phyloP scores from a whole-genome alignment of 2,888 invertebrate genomes.

The Trachelus tabidus region DNA sequence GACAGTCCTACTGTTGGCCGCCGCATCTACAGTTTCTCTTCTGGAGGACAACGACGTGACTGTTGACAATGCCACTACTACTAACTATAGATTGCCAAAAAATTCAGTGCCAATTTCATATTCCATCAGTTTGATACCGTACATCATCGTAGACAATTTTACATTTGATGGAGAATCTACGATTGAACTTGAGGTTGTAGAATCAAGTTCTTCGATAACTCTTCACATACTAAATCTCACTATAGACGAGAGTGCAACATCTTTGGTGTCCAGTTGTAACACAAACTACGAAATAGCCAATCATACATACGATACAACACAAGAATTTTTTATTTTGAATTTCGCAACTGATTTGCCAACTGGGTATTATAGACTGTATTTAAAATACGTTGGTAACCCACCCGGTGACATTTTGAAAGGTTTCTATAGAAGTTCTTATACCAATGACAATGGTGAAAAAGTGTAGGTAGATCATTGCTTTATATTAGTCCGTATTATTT shows the following conservation, averaged over 20 bases:
- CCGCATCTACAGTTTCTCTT: no score
- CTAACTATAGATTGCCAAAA: slow-evolving; percentile 8
- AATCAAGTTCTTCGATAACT: neutral
- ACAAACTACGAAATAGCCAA: neutral
- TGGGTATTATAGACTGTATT: slow-evolving; percentile 70
- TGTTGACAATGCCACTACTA: neutral
- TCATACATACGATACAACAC: slow-evolving; percentile 25
- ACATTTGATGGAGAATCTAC: slow-evolving; percentile 5
- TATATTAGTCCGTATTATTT: no score
- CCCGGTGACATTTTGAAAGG: slow-evolving; percentile 70
- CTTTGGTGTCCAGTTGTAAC: slow-evolving; percentile 55
- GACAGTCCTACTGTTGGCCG: no score
- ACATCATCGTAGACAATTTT: neutral
- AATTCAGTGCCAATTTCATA: slow-evolving; percentile 8
- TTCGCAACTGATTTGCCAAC: slow-evolving; percentile 37
- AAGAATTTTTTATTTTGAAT: slow-evolving; percentile 44
- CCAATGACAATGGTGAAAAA: slow-evolving; percentile 62
- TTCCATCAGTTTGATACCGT: neutral
- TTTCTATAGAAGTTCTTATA: slow-evolving; percentile 76
- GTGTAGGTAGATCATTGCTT: slow-evolving; percentile 39
- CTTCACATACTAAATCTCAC: neutral
- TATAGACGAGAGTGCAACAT: no score
- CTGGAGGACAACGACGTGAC: fast-evolving
- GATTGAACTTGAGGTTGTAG: neutral
- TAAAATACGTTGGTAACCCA: slow-evolving; percentile 72